Conservation (phyloP, 2,113 vertebrate genomes). For the Semnopithecus entellus region DNA sequence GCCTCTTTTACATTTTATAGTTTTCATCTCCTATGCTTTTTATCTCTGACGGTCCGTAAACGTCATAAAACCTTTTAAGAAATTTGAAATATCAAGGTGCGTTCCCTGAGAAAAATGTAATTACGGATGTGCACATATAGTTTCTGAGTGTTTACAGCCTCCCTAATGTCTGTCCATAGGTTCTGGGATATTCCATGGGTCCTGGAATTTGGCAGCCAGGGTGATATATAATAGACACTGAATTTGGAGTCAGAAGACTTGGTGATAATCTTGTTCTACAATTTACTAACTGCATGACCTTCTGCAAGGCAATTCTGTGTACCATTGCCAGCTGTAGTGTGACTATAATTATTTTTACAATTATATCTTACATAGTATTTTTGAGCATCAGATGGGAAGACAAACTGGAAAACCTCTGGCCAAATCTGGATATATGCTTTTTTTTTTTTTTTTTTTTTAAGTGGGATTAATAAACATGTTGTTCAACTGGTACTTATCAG, state of each 20-base stretch:
- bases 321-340: background rate
- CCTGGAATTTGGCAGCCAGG: background rate
- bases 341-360: background rate
- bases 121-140: rapidly evolving
- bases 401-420: background rate
- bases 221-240: rapidly evolving
- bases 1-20: background rate
- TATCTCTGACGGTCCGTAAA: background rate
- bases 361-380: background rate
- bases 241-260: rapidly evolving
- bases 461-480: background rate
- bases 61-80: background rate
- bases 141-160: rapidly evolving
- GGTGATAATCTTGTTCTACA: rapidly evolving
- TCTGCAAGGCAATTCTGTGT: rapidly evolving
- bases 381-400: background rate
- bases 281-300: rapidly evolving
- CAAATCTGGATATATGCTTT: background rate
- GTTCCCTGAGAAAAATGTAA: background rate
- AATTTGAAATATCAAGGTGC: background rate
- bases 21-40: background rate
- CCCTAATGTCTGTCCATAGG: background rate
- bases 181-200: background rate
- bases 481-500: too few species aligned
- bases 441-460: background rate